Evolutionary conservation across 2,797 vertebrate species (phyloP), one percentile per base, ranked within the genome.

Genomic region (Rousettus madagascariensis): DNA sequence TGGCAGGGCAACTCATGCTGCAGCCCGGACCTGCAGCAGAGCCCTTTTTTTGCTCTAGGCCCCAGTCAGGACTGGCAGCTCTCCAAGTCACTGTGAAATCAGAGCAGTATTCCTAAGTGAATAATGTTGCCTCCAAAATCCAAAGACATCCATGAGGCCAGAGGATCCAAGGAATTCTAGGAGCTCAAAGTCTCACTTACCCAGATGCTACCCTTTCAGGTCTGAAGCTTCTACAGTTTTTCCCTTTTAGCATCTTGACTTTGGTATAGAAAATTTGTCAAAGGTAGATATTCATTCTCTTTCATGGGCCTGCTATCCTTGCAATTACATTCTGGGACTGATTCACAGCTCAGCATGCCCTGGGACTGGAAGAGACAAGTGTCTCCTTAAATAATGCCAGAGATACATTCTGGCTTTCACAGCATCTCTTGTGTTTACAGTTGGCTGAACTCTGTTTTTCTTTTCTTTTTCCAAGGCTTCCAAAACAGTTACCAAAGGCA

Each of bases 171-270:
- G 77, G 10, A 61, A 78, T 53, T 43, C 74, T 51, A 36, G 49
- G 51, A 28, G 12, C 79, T 78, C 38, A 8, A 51, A 75, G 36
- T 43, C 63, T 71, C 66, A 38, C 46, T 74, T 79, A 72, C 33
- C 16, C 55, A 90, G 43, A 57, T 4, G 61, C 6, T 11, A 24
- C 74, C 4, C 4, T 89, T 69, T 77, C 28, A 30, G 68, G 20
- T 55, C 19, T 87, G 51, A 33, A 53, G 38, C 0, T 4, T 24
- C 20, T 51, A 59, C 4, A 6, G 61, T 26, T 33, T 33, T 86
- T 6, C 71, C 68, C 28, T 86, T 43, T 82, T 17, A 86, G 68
- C 43, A 36, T 30, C 69, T 63, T 51, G 75, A 77, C 46, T 94
- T 77, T 4, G 15, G 66, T 24, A 38, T 8, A 19, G 82, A 61